Evolutionary conservation across 2,113 vertebrate species (phyloP).

Genomic region (Galeopterus variegatus): DNA sequence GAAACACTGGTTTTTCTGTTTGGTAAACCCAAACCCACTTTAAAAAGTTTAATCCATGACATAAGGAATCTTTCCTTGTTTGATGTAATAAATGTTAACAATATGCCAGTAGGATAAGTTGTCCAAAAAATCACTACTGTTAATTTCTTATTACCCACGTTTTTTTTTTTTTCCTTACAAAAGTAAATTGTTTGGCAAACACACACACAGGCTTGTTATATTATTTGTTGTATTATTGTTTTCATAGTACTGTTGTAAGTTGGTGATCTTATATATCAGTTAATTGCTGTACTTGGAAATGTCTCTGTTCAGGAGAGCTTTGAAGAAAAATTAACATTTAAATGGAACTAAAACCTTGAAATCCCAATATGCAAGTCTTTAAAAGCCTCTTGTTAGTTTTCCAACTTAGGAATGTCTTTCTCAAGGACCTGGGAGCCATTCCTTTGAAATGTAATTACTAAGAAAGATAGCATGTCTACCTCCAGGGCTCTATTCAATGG

Average conservation of each 20-base stretch:
- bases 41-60: not conserved
- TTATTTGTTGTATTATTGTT: not conserved
- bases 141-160: not conserved
- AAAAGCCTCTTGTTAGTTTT: conserved; percentile 29
- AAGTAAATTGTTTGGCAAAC: not conserved
- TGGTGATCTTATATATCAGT: not conserved
- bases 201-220: not conserved
- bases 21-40: not conserved
- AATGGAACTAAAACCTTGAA: not conserved
- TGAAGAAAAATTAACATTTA: conserved; percentile 2
- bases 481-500: not conserved
- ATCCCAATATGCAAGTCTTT: not conserved
- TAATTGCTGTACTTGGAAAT: not conserved
- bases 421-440: not conserved
- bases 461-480: not conserved
- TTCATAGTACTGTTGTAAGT: not conserved
- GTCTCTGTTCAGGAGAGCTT: not conserved
- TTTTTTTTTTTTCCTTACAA: conserved; percentile 2
- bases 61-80: not conserved
- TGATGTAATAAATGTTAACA: not conserved
- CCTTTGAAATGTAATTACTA: not conserved
- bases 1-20: not conserved
- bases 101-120: not conserved
- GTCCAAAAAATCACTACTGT: not conserved
- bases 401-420: not conserved